Conservation (phyloP, 2,888 invertebrate species). For the Nomada lathburiana region DNA sequence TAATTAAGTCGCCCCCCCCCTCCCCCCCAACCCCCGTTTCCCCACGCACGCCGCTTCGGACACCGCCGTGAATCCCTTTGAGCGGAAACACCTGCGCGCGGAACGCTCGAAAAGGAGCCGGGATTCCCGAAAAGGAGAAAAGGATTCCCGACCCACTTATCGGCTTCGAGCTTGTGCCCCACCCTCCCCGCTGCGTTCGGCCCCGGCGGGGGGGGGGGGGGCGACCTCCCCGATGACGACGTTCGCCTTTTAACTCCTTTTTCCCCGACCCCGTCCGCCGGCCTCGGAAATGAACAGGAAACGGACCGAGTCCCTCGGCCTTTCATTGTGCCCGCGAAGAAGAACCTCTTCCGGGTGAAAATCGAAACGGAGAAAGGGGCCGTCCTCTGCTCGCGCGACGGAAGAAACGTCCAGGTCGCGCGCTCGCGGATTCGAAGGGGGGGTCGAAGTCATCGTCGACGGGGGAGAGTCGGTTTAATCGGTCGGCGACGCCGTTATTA, state of each 20-base stretch:
- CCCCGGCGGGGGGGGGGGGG: background rate
- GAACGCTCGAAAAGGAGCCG: too few relatives aligned
- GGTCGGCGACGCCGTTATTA: slow-evolving; percentile 71
- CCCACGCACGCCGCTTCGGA: background rate
- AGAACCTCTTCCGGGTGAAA: slow-evolving; percentile 3
- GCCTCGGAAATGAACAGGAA: background rate
- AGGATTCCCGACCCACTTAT: slow-evolving; percentile 51
- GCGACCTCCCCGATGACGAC: too few relatives aligned
- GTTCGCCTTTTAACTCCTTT: slow-evolving; percentile 6
- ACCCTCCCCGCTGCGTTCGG: background rate
- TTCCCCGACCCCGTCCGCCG: background rate
- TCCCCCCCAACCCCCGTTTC: background rate
- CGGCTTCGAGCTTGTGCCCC: slow-evolving; percentile 36
- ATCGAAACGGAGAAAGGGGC: background rate
- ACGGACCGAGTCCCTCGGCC: background rate
- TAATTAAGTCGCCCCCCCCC: slow-evolving; percentile 36
- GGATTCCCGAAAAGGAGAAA: too few relatives aligned
- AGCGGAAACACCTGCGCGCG: background rate
- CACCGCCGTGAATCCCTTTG: background rate
- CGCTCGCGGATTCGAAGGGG: too few relatives aligned
- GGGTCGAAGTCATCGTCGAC: background rate
- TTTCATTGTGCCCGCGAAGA: slow-evolving; percentile 1
- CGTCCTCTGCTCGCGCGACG: too few relatives aligned
- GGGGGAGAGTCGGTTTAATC: slow-evolving; percentile 44
- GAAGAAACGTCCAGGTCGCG: too few relatives aligned